phyloP scores from a whole-genome alignment of 92 coral and sea anemone genomes.

The Montipora capitata region DNA sequence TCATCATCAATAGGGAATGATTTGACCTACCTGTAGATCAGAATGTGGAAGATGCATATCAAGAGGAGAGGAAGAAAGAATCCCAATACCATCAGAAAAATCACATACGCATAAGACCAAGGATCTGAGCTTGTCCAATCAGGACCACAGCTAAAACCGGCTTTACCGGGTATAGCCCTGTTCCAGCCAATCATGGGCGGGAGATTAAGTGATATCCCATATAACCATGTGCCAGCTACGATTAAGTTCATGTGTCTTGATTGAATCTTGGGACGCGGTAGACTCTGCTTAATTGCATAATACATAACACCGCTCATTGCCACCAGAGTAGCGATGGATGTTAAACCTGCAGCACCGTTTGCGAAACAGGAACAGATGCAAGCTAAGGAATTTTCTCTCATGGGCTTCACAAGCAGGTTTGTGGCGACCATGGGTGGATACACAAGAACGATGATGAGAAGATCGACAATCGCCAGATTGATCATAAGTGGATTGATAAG shows the following conservation, averaged over 20 bases:
- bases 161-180: constrained; percentile 78
- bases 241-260: constrained; percentile 15
- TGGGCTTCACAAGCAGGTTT: constrained; percentile 32
- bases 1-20: too few species aligned
- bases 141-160: constrained; percentile 83
- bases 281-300: constrained; percentile 49
- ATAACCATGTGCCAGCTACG: constrained; percentile 73
- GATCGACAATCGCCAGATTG: constrained; percentile 71
- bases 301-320: constrained; percentile 72
- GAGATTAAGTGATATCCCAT: constrained; percentile 67
- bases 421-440: constrained; percentile 71
- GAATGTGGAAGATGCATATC: constrained; percentile 52
- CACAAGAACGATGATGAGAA: constrained; percentile 68
- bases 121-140: constrained; percentile 72
- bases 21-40: constrained; percentile 70
- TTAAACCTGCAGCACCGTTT: constrained; percentile 76
- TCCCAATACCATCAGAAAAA: constrained; percentile 71
- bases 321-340: constrained; percentile 60
- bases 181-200: constrained; percentile 86
- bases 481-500: constrained; percentile 72
- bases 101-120: constrained; percentile 49
- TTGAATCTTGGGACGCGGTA: constrained; percentile 34
- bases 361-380: constrained; percentile 81
- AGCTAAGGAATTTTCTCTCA: constrained; percentile 13
- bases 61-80: constrained; percentile 69